Conservation (phyloP, 2,797 vertebrate species). For the Tiaroga cobitis region DNA sequence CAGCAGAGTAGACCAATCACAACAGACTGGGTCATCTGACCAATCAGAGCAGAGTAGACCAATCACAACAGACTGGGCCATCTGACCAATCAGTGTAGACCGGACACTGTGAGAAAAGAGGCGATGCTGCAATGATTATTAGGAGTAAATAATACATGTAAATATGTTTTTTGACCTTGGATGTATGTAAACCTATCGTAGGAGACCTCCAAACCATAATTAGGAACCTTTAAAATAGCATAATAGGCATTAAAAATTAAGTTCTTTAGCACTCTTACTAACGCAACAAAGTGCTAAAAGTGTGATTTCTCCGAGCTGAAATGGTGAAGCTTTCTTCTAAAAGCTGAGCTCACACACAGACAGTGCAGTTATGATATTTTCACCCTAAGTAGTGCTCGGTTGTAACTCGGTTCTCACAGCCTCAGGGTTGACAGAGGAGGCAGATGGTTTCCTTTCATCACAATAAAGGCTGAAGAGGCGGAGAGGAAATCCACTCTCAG, state of each 20-base stretch:
- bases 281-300: neutral
- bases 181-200: neutral
- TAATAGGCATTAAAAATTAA: neutral
- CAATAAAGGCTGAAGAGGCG: constrained; percentile 44
- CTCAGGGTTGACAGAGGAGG: constrained; percentile 50
- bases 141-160: neutral
- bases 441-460: constrained; percentile 45
- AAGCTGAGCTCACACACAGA: neutral
- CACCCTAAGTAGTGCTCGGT: constrained; percentile 10
- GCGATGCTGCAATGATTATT: neutral
- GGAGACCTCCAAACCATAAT: neutral
- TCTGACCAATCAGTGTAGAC: no score
- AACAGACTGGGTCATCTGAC: no score
- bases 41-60: no score
- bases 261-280: neutral
- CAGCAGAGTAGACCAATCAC: no score
- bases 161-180: neutral
- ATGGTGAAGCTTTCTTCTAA: neutral
- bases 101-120: no score
- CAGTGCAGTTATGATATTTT: constrained; percentile 21
- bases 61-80: no score
- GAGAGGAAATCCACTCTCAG: constrained; percentile 26
- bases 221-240: neutral
- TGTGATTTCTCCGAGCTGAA: neutral
- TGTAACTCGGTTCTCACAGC: constrained; percentile 39